Evolutionary conservation across 2,797 vertebrate genomes (phyloP), one percentile per base, ranked within the genome.

Genomic region (Phrynocephalus guinanensis): DNA sequence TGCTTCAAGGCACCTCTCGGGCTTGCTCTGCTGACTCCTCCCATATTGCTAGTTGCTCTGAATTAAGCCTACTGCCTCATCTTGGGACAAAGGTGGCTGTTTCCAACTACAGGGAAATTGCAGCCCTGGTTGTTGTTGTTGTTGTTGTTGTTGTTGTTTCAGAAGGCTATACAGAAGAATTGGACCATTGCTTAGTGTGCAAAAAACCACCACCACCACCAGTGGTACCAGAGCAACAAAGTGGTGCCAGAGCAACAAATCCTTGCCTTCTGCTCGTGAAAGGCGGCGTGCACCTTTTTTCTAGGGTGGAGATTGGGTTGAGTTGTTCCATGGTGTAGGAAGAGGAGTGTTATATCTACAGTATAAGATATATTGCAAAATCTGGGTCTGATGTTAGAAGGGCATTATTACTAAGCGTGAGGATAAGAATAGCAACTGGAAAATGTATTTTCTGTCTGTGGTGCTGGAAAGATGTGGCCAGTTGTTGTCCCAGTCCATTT

Each of bases 1-100:
- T 0, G 76, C 84, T 38, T 75, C 28, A 11, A 18, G 28, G 8
- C 10, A 33, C 0, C 18, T 30, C 13, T 38, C 67, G 71, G 56
- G 38, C 86, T 88, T 91, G 90, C 90, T 75, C 90, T 86, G 88
- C 2, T 33, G 16, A 72, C 24, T 6, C 3, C 26, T 52, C 18
- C 8, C 24, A 9, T 75, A 6, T 56, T 66, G 44, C n/a, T 16
- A 70, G n/a, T 24, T 22, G 20, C 33, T 79, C 28, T 76, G 15
- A 30, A 82, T 87, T n/a, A 44, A 38, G 30, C 13, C 16, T 44
- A 44, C 6, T 20, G 22, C 44, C 44, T 63, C 56, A 3, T 26
- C 6, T 8, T 16, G 13, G 26, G 60, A 38, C 20, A 38, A 60
- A 2, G 78, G 30, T 66, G 15, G n/a, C 10, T 20, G 56, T 60